Evolutionary conservation across 2,113 vertebrate species (phyloP).

Genomic region (Misgurnus mizolepis): DNA sequence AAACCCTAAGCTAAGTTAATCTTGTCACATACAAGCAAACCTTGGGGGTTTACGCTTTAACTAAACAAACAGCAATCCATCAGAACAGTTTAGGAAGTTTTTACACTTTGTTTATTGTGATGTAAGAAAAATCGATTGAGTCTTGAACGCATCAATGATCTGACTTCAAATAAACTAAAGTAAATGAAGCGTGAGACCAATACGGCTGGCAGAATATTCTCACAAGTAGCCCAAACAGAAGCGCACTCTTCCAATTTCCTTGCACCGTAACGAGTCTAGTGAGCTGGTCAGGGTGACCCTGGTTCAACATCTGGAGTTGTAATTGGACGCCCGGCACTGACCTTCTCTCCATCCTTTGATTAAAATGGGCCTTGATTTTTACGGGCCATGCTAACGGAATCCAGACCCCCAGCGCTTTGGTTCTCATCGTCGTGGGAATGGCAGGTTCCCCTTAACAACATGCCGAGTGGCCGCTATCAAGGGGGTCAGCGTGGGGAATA

Average conservation of each 20-base stretch:
- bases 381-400: constrained; percentile 52
- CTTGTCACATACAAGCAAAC: no score
- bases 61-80: neutral
- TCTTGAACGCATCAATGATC: neutral
- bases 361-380: constrained; percentile 49
- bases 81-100: neutral
- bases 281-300: constrained; percentile 40
- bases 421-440: constrained; percentile 42
- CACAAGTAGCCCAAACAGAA: constrained; percentile 26
- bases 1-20: no score
- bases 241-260: constrained; percentile 29
- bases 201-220: neutral
- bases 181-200: neutral
- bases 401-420: constrained; percentile 47
- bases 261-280: constrained; percentile 45
- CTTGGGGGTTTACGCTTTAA: no score
- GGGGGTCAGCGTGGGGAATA: constrained; percentile 44
- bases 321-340: constrained; percentile 51
- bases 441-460: constrained; percentile 32
- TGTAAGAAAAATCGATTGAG: neutral
- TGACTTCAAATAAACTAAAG: neutral
- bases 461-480: neutral
- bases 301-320: constrained; percentile 51
- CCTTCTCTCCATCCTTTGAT: constrained; percentile 47
- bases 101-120: neutral